Percentiles rank a stretch among this genome's conserved stretches.
Evolutionary conservation across 2,113 vertebrate genomes (phyloP).

Genomic region (Carlito syrichta): DNA sequence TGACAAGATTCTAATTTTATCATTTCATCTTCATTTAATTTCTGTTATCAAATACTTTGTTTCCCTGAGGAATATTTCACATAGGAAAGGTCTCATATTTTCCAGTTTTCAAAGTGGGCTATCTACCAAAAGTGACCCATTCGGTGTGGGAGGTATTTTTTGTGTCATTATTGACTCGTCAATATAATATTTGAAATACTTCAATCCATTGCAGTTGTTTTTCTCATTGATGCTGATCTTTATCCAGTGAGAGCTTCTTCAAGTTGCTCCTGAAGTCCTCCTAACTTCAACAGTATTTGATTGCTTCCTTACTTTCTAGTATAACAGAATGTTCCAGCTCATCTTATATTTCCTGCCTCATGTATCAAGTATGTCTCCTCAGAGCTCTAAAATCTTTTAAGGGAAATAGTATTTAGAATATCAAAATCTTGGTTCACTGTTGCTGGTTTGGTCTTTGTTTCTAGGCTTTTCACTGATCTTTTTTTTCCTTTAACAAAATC

Average conservation of each 20-base stretch:
- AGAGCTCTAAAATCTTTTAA: background rate
- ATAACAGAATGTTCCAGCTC: background rate
- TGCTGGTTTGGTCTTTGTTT: background rate
- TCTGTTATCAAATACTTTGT: background rate
- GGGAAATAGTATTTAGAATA: background rate
- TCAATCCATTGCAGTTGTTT: background rate
- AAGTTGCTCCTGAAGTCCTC: background rate
- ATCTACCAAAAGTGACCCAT: background rate
- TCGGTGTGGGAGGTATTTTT: background rate
- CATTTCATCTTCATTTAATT: background rate
- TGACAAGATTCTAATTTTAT: background rate
- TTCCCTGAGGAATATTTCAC: background rate
- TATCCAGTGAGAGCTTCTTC: background rate
- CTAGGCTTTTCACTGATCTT: background rate
- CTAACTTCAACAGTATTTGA: background rate
- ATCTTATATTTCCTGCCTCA: background rate
- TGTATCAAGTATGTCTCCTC: background rate
- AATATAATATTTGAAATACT: background rate
- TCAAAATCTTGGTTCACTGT: background rate
- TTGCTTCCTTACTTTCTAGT: background rate
- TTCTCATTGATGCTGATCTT: background rate
- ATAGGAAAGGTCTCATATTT: background rate
- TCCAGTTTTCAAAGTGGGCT: background rate
- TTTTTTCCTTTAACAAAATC: background rate
- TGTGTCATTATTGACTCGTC: background rate